Percentiles rank a stretch among this genome's conserved stretches.
Evolutionary conservation across 2,797 vertebrate genomes (phyloP).

Genomic region (Enteromius treurensis): DNA sequence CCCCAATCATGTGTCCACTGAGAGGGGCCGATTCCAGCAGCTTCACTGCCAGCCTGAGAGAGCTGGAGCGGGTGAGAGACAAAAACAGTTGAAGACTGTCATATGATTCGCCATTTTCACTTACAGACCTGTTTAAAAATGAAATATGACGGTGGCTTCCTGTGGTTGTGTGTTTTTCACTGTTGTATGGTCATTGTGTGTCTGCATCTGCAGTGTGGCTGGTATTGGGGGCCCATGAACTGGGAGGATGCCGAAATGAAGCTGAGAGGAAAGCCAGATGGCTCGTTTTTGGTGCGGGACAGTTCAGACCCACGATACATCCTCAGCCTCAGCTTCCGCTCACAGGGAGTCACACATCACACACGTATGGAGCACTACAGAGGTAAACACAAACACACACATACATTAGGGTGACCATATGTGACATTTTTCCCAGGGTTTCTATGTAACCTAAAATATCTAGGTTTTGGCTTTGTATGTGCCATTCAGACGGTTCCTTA

Average conservation of each 20-base stretch:
- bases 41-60: conserved; percentile 92
- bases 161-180: neutral
- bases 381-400: conserved; percentile 68
- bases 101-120: neutral
- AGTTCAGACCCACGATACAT: conserved; percentile 96
- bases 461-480: too few species aligned
- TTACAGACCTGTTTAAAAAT: neutral
- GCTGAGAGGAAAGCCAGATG: conserved; percentile 92
- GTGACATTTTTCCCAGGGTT: too few species aligned
- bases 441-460: too few species aligned
- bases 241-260: conserved; percentile 99
- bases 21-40: conserved; percentile 88
- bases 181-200: conserved; percentile 11
- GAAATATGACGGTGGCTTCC: neutral
- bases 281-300: conserved; percentile 94
- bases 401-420: too few species aligned
- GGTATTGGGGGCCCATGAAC: conserved; percentile 99
- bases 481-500: too few species aligned
- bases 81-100: neutral
- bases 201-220: conserved; percentile 82
- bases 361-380: conserved; percentile 89
- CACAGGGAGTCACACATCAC: conserved; percentile 93
- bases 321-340: conserved; percentile 96
- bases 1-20: conserved; percentile 84
- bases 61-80: conserved; percentile 88